These are phyloP conservation scores for Octonoba sinensis DNA, from an alignment of 2,888 invertebrate genomes.

Conservation along the genomic window DNA sequence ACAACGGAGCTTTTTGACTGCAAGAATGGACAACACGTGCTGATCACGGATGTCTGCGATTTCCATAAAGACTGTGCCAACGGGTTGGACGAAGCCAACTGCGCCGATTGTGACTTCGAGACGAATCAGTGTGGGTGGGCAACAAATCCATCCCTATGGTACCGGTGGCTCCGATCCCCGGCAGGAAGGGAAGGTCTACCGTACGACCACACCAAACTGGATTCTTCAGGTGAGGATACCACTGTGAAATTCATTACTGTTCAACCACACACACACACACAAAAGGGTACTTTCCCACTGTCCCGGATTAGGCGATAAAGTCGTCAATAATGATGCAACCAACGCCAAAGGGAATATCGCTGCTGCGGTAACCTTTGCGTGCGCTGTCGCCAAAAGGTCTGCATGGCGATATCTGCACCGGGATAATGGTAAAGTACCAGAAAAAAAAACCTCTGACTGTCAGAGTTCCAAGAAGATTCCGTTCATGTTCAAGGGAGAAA, in stretches of 20 bases:
- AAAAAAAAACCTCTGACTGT: too few species aligned
- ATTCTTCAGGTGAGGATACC: constrained; percentile 25
- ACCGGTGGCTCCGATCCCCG: constrained; percentile 22
- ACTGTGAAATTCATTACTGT: not conserved
- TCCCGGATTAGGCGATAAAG: too few species aligned
- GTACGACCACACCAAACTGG: constrained; percentile 47
- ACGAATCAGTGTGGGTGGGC: constrained; percentile 38
- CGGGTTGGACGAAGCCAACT: constrained; percentile 47
- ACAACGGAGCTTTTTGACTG: constrained; percentile 48
- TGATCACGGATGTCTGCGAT: constrained; percentile 31
- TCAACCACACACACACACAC: too few species aligned
- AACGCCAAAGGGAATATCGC: too few species aligned
- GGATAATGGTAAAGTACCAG: too few species aligned
- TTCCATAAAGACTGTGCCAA: constrained; percentile 57
- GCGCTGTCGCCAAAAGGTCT: too few species aligned
- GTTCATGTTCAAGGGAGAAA: too few species aligned
- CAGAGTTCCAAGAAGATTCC: too few species aligned
- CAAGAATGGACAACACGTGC: constrained; percentile 34
- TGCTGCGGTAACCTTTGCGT: too few species aligned
- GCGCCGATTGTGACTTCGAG: constrained; percentile 57
- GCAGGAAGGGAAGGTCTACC: constrained; percentile 12
- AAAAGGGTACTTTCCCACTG: too few species aligned
- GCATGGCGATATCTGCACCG: too few species aligned
- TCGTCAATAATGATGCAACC: too few species aligned
- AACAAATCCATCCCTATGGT: not conserved